phyloP scores from a whole-genome alignment of 2,888 invertebrate species.

The Drosophila anomalipes region DNA sequence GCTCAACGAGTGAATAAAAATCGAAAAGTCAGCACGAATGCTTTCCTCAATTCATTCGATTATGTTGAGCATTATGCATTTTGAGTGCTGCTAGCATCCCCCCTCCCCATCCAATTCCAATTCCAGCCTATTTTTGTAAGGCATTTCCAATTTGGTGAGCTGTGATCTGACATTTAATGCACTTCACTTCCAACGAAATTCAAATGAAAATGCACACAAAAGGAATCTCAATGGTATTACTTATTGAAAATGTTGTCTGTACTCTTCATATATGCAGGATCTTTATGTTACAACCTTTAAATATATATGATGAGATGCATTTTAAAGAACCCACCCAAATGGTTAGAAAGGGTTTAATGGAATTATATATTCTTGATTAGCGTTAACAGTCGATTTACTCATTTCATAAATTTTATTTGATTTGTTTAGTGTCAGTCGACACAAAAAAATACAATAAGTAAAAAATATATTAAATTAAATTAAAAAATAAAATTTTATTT shows the following conservation, averaged over 20 bases:
- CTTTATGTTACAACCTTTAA: neutral
- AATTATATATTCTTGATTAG: neutral
- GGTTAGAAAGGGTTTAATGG: neutral
- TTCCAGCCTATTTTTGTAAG: constrained; percentile 8
- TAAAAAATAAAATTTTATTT: neutral
- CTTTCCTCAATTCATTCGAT: constrained; percentile 7
- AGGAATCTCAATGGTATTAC: neutral
- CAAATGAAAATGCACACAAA: neutral
- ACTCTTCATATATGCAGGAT: neutral
- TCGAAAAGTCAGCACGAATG: constrained; percentile 44
- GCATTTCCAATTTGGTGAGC: constrained; percentile 47
- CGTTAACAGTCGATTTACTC: neutral
- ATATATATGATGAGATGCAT: neutral
- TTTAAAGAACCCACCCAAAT: neutral
- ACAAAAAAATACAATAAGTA: neutral
- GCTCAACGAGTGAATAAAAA: constrained; percentile 12
- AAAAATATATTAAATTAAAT: neutral
- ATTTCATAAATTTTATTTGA: neutral
- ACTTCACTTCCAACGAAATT: neutral
- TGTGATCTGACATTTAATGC: constrained; percentile 48
- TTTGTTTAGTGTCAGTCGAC: neutral
- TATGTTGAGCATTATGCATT: constrained; percentile 11
- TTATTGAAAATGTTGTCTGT: neutral
- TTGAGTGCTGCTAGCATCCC: constrained; percentile 34
- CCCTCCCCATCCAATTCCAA: neutral